Evolutionary conservation across 2,888 invertebrate genomes (phyloP), one percentile per base, ranked within the genome.

Genomic region (Coelinius sp.): DNA sequence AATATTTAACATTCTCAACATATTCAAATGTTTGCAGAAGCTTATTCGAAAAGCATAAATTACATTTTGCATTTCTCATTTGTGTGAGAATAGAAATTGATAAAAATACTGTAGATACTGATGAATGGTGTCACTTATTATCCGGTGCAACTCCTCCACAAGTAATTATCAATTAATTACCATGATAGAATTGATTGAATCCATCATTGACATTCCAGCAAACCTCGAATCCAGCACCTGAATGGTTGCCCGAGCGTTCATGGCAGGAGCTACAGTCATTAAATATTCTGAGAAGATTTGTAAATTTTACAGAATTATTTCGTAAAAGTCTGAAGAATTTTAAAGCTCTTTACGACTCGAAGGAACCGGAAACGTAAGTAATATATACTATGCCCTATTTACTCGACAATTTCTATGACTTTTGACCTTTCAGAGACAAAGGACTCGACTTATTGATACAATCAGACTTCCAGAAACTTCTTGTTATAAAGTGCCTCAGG

Each of bases 21-120:
- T 97, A 95, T 86, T 91, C 91, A 78, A 97, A 96, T 85, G 95
- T 97, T 7, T 96, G 97, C 82, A 91, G 97, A 63, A 96, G 96
- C 77, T 90, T 97, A 68, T 97, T 97, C 83, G 97, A 97, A 84
- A 93, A 92, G 74, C 95, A 97, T 88, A 97, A 97, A 88, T 89
- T 97, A 12, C 90, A 96, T 76, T 97, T 96, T 87, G 95, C 94
- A 6, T 93, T 95, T 82, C 89, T 94, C 24, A 84, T 95, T 27
- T 92, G 93, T 76, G 91, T 91, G 0, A 89, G 95, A 44, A 92
- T 95, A 14, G 87, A 92, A 77, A 88, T 94, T 78, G 92, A 93
- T 72, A 88, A 89, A 1, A 90, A 90, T 0, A 80, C 89, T 52
- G 91, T 95, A 20, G 89, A 93, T 62, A 82, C 83, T 4, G 88